phyloP scores from a whole-genome alignment of 2,113 vertebrate genomes.

The Microcebus ravelobensis region DNA sequence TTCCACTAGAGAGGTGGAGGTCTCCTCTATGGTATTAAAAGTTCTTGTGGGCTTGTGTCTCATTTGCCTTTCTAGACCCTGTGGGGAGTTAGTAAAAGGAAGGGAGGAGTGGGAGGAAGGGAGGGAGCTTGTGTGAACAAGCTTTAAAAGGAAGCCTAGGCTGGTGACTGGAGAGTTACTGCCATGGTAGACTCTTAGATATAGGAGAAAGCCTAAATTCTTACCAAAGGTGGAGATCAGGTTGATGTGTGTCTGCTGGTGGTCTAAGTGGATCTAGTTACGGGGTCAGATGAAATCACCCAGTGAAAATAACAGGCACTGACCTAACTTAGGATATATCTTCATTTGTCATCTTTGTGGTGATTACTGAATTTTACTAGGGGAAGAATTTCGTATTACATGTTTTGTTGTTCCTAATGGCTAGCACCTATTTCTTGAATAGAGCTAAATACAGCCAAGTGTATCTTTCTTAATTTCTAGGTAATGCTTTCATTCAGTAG shows the following conservation, averaged over 20 bases:
- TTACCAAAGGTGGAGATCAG: background rate
- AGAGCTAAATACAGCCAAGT: background rate
- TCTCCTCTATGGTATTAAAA: background rate
- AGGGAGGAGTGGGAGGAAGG: background rate
- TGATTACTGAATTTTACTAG: background rate
- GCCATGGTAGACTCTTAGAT: background rate
- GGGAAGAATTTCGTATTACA: background rate
- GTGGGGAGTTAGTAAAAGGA: background rate
- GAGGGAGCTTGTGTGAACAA: background rate
- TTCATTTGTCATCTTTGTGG: background rate
- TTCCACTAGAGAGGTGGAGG: background rate
- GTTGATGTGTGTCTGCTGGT: background rate
- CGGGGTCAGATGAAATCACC: background rate
- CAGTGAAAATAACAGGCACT: background rate
- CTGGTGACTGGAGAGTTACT: background rate
- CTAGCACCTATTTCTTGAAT: background rate
- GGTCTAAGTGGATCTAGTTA: background rate
- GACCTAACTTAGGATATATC: background rate
- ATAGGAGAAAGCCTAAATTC: background rate
- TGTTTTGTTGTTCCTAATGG: background rate
- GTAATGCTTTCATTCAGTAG: background rate
- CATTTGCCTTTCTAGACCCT: background rate
- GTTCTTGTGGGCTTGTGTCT: background rate
- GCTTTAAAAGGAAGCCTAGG: background rate
- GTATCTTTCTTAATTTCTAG: background rate